phyloP scores from a whole-genome alignment of 1,140 invertebrate genomes.

The Drosophila repletoides region DNA sequence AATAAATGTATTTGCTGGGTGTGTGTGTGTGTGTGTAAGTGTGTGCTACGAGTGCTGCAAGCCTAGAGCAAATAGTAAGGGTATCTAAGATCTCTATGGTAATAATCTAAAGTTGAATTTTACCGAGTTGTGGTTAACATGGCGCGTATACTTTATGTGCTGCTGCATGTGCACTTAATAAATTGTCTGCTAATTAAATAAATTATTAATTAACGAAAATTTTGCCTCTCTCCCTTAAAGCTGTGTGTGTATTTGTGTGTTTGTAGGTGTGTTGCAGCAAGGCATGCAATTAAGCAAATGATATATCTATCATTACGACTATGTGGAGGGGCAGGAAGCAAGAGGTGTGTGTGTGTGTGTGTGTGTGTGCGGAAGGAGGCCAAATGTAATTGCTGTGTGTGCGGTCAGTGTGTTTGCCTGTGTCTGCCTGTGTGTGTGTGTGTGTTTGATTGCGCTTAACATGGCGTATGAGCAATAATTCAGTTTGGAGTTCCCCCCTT shows the following conservation, averaged over 20 bases:
- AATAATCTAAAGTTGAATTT: too few species aligned
- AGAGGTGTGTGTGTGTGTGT: not conserved
- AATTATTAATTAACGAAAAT: slow-evolving; percentile 66
- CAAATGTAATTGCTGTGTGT: slow-evolving; percentile 44
- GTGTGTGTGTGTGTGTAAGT: not conserved
- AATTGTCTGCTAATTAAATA: slow-evolving; percentile 64
- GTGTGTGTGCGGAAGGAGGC: not conserved
- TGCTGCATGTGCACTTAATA: slow-evolving; percentile 31
- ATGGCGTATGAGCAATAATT: slow-evolving; percentile 64
- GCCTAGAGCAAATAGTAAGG: too few species aligned
- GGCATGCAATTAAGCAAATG: slow-evolving; percentile 68
- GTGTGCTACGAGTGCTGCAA: not conserved
- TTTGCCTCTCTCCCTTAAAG: slow-evolving; percentile 22
- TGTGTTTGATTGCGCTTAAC: slow-evolving; percentile 36
- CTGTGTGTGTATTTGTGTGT: too few species aligned
- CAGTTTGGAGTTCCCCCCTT: slow-evolving; percentile 10
- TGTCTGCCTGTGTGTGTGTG: slow-evolving; percentile 8
- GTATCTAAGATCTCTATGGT: too few species aligned
- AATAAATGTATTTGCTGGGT: too few species aligned
- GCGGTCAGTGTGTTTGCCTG: slow-evolving; percentile 18
- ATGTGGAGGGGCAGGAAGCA: not conserved
- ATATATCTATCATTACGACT: slow-evolving; percentile 62
- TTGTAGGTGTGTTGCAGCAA: too few species aligned
- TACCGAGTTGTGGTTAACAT: not conserved
- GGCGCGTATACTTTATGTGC: not conserved